phyloP scores from a whole-genome alignment of 92 coral and sea anemone species.

The Palythoa caribaeorum region DNA sequence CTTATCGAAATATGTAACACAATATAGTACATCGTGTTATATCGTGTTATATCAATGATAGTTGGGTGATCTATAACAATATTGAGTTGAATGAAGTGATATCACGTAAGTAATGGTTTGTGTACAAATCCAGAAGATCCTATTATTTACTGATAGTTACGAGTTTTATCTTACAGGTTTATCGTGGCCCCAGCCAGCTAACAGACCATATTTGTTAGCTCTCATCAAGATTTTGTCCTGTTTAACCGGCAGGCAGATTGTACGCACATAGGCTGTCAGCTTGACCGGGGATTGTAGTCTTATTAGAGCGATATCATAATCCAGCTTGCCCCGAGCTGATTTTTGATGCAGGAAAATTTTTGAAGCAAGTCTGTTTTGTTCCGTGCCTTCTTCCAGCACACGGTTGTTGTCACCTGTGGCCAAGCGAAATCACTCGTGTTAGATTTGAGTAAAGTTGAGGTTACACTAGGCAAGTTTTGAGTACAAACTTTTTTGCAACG shows the following conservation, averaged over 20 bases:
- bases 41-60: too few relatives aligned
- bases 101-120: too few relatives aligned
- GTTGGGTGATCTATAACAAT: too few relatives aligned
- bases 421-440: neutral
- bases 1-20: too few relatives aligned
- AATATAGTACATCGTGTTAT: too few relatives aligned
- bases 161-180: slow-evolving; percentile 53
- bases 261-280: slow-evolving; percentile 85
- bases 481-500: too few relatives aligned
- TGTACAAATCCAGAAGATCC: too few relatives aligned
- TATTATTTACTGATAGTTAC: neutral
- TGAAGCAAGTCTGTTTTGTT: slow-evolving; percentile 76
- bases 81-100: too few relatives aligned
- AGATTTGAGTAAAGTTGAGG: neutral
- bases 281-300: slow-evolving; percentile 68
- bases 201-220: slow-evolving; percentile 70
- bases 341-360: slow-evolving; percentile 67
- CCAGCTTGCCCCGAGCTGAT: slow-evolving; percentile 55
- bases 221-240: slow-evolving; percentile 70
- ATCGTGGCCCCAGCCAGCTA: slow-evolving; percentile 96
- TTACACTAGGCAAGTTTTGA: too few relatives aligned
- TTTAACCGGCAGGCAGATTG: slow-evolving; percentile 80
- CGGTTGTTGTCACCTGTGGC: slow-evolving; percentile 90
- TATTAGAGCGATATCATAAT: slow-evolving; percentile 80
- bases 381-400: slow-evolving; percentile 80